A percentile compares a stretch with the other conserved stretches of the same genome.
These are phyloP conservation scores for Meteorus sp. DNA, from an alignment of 1,140 invertebrate species.

Conservation along the genomic window DNA sequence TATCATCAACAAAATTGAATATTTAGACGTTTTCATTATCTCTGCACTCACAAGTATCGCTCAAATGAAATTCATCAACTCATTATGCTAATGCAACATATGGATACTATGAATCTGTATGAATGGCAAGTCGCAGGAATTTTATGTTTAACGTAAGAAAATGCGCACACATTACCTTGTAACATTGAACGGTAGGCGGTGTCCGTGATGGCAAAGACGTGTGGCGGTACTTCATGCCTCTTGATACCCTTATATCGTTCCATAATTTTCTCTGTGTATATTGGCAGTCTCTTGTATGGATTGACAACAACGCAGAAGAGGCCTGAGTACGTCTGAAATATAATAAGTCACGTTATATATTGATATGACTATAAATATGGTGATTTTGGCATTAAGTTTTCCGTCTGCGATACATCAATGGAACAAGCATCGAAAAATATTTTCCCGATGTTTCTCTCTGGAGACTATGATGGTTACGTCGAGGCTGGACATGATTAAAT, in stretches of 20 bases:
- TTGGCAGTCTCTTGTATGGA: conserved; percentile 97
- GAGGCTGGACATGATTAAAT: conserved; percentile 13
- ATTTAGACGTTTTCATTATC: too few species aligned
- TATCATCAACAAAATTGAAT: too few species aligned
- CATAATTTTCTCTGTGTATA: conserved; percentile 99
- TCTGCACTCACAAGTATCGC: too few species aligned
- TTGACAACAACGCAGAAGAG: conserved; percentile 99
- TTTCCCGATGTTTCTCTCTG: too few species aligned
- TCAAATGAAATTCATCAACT: too few species aligned
- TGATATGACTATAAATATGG: conserved; percentile 4
- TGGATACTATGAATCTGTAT: not conserved
- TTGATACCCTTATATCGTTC: conserved; percentile 99
- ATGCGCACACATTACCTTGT: conserved; percentile 75
- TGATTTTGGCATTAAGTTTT: too few species aligned
- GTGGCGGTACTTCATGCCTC: conserved; percentile 97
- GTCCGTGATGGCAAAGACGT: conserved; percentile 99
- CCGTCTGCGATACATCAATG: not conserved
- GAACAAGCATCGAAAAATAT: too few species aligned
- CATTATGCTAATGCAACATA: not conserved
- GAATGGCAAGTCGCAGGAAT: not conserved
- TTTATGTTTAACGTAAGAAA: not conserved
- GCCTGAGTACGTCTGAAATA: conserved; percentile 95
- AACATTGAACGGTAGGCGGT: conserved; percentile 98
- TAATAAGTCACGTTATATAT: conserved; percentile 36
- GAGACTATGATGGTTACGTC: too few species aligned